phyloP scores from a whole-genome alignment of 2,113 vertebrate species.

The Phasianus colchicus region DNA sequence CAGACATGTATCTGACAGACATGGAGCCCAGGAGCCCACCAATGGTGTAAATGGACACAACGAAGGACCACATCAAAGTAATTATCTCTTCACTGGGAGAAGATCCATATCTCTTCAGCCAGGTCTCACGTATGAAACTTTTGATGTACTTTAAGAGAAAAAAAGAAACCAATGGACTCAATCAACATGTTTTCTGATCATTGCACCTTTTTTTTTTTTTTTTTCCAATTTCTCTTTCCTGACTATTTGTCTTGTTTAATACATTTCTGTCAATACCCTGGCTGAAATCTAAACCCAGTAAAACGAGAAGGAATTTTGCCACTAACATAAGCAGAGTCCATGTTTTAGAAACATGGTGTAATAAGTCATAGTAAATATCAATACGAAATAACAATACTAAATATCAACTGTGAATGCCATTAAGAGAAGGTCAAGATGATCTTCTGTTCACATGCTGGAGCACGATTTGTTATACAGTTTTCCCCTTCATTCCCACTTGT shows the following conservation, averaged over 20 bases:
- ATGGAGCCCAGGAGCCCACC: conserved; percentile 77
- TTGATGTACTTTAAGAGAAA: conserved; percentile 75
- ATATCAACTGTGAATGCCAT: background rate
- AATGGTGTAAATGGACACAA: conserved; percentile 77
- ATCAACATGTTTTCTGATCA: background rate
- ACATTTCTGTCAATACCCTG: background rate
- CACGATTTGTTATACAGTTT: background rate
- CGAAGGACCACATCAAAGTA: conserved; percentile 80
- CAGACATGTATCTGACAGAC: conserved; percentile 74
- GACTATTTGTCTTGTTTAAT: background rate
- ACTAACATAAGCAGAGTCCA: background rate
- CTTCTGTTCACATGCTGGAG: background rate
- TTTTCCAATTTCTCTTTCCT: background rate
- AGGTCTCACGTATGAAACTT: conserved; percentile 77
- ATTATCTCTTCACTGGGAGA: conserved; percentile 61
- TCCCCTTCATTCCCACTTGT: rapidly evolving
- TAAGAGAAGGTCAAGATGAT: background rate
- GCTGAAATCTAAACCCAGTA: background rate
- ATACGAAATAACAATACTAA: background rate
- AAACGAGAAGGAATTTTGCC: background rate
- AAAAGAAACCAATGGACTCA: background rate
- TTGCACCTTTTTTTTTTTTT: background rate
- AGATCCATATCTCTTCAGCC: conserved; percentile 70
- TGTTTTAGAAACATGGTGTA: background rate
- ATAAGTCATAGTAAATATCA: background rate